Conservation (phyloP, 2,797 vertebrate species). For the Galago senegalensis region DNA sequence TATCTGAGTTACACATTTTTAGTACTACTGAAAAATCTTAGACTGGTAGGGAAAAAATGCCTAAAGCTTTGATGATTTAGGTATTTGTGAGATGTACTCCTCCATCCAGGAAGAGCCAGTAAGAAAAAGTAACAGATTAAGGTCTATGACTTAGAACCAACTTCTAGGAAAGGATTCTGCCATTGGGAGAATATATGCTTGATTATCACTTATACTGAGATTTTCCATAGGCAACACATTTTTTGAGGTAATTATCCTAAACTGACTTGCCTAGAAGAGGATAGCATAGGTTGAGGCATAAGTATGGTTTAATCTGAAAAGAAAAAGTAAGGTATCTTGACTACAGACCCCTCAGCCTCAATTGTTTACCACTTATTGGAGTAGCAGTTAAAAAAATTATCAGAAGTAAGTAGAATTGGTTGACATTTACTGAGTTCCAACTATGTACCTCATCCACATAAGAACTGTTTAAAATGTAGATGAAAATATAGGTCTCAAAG, state of each 20-base stretch:
- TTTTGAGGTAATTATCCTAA: constrained; percentile 48
- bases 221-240: not conserved
- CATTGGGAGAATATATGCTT: not conserved
- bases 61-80: constrained; percentile 49
- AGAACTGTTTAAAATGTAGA: not conserved
- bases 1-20: not conserved
- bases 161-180: not conserved
- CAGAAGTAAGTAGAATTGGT: not conserved
- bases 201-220: not conserved
- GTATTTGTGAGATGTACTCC: constrained; percentile 6
- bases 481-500: not conserved
- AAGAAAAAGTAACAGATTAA: not conserved
- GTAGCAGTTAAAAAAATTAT: constrained; percentile 8
- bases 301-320: not conserved
- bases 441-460: not conserved
- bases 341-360: not conserved
- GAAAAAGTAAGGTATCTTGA: not conserved
- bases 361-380: constrained; percentile 36
- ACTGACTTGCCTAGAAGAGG: not conserved
- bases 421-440: not conserved
- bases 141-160: not conserved
- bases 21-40: constrained; percentile 23
- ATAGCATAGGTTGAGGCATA: not conserved
- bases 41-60: not conserved
- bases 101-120: not conserved